Conservation (phyloP, 2,113 vertebrate species). For the Cyphomyrus plagiostoma region DNA sequence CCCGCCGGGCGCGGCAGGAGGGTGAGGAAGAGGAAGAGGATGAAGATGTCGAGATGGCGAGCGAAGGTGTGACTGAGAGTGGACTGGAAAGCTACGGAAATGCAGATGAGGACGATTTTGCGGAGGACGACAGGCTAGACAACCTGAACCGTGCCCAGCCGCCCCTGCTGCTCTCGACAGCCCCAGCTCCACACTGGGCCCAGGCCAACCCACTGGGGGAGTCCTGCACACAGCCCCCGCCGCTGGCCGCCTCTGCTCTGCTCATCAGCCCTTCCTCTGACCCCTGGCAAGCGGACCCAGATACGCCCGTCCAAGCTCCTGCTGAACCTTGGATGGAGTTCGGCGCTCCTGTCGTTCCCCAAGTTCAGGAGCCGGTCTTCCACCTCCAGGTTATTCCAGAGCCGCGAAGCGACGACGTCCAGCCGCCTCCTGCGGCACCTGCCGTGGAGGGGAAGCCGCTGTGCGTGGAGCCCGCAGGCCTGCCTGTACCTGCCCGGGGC, state of each 20-base stretch:
- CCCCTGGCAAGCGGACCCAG: constrained; percentile 42
- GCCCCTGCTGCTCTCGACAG: constrained; percentile 29
- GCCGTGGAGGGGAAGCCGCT: constrained; percentile 27
- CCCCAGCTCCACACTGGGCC: constrained; percentile 42
- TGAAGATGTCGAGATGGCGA: constrained; percentile 64
- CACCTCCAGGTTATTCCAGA: constrained; percentile 7
- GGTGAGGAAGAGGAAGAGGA: constrained; percentile 53
- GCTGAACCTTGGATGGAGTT: constrained; percentile 47
- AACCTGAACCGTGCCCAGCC: constrained; percentile 47
- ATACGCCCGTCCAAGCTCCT: constrained; percentile 51
- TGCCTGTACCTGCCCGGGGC: constrained; percentile 35
- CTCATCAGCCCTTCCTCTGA: constrained; percentile 50
- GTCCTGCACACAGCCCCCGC: constrained; percentile 54
- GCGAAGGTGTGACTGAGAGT: constrained; percentile 55
- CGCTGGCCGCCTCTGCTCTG: constrained; percentile 35
- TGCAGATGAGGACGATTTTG: constrained; percentile 56
- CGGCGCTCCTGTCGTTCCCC: constrained; percentile 31
- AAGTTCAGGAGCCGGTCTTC: constrained; percentile 25
- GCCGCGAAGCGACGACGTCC: constrained; percentile 2
- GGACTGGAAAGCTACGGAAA: constrained; percentile 45
- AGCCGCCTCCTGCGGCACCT: not conserved
- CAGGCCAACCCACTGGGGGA: constrained; percentile 56
- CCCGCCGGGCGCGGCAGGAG: constrained; percentile 40
- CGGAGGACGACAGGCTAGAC: constrained; percentile 53
- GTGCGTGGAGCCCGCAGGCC: constrained; percentile 22